These are phyloP conservation scores for Leptopilina clavipes DNA, from an alignment of 1,140 invertebrate species.

Conservation along the genomic window DNA sequence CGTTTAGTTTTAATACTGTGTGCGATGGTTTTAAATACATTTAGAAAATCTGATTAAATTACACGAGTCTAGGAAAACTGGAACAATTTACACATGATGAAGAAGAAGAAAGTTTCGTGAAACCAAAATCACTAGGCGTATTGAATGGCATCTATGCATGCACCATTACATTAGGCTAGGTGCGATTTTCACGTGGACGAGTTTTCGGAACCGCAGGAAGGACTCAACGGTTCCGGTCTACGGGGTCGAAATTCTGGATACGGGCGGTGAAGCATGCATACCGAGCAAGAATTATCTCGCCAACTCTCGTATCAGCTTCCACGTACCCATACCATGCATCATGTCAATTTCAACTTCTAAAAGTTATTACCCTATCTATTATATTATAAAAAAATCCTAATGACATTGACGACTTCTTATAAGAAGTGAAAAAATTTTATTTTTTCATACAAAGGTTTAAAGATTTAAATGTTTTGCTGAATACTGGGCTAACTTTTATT, in stretches of 20 bases:
- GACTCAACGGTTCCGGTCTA: constrained; percentile 3
- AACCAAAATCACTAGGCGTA: constrained; percentile 6
- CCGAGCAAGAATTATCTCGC: constrained; percentile 25
- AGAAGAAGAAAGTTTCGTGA: not conserved
- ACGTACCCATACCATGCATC: constrained; percentile 8
- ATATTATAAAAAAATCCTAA: too few relatives aligned
- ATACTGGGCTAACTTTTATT: too few relatives aligned
- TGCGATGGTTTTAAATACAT: not conserved
- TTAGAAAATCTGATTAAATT: not conserved
- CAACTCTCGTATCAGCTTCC: not conserved
- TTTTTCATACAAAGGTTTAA: too few relatives aligned
- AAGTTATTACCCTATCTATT: constrained; percentile 4
- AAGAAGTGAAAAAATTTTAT: too few relatives aligned
- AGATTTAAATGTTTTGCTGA: too few relatives aligned
- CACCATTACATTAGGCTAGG: constrained; percentile 27
- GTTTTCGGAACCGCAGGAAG: constrained; percentile 28
- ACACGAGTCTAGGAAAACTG: not conserved
- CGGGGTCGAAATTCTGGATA: constrained; percentile 26
- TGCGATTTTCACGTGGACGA: constrained; percentile 24
- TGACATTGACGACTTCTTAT: too few relatives aligned
- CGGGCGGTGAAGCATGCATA: constrained; percentile 20
- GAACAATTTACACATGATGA: constrained; percentile 7
- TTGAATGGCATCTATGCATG: constrained; percentile 19
- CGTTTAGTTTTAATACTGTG: not conserved
- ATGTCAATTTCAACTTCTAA: not conserved